Evolutionary conservation across 2,888 invertebrate genomes (phyloP).

Genomic region (Rhamnusium bicolor): DNA sequence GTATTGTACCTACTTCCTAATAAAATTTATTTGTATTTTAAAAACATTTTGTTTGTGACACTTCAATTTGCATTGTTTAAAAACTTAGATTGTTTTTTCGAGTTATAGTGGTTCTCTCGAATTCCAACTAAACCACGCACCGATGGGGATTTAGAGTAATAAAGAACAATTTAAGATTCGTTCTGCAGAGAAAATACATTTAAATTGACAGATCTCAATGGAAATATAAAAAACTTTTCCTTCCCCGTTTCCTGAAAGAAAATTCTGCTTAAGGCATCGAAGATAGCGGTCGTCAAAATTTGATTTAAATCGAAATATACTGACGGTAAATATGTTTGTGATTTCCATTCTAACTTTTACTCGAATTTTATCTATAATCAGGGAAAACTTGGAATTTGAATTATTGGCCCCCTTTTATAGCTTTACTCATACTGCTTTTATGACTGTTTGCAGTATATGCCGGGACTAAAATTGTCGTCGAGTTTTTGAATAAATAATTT

Average conservation of each 20-base stretch:
- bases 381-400: constrained; percentile 23
- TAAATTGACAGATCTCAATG: constrained; percentile 47
- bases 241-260: constrained; percentile 25
- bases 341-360: constrained; percentile 49
- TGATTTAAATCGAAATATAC: constrained; percentile 53
- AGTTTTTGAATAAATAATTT: constrained; percentile 17
- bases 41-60: constrained; percentile 45
- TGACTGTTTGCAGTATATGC: neutral
- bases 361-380: constrained; percentile 38
- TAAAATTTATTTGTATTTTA: constrained; percentile 21
- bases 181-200: constrained; percentile 42
- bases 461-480: neutral
- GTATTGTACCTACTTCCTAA: constrained; percentile 20
- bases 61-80: constrained; percentile 54
- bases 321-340: constrained; percentile 48
- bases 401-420: neutral
- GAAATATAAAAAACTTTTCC: constrained; percentile 43
- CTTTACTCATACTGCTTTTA: neutral
- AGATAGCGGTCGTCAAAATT: constrained; percentile 50
- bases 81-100: constrained; percentile 54
- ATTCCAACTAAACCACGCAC: constrained; percentile 23
- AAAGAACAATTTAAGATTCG: constrained; percentile 45
- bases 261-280: constrained; percentile 42
- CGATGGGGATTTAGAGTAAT: constrained; percentile 39
- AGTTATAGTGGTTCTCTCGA: constrained; percentile 35